Evolutionary conservation across 2,797 vertebrate genomes (phyloP).

Genomic region (Limosa lapponica): DNA sequence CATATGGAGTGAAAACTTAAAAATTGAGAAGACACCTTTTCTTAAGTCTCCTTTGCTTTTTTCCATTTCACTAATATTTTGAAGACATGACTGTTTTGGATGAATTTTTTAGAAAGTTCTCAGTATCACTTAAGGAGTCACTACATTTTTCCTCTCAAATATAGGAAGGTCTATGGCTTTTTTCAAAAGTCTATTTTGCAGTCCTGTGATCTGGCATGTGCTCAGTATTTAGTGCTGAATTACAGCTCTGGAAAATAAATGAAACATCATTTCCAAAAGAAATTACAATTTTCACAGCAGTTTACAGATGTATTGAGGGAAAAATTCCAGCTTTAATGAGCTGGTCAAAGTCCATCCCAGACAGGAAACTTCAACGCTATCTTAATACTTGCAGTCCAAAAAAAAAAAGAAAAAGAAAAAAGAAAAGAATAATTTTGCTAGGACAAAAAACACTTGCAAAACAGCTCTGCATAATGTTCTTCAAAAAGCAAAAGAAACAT

Average conservation of each 20-base stretch:
- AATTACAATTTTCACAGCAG: neutral
- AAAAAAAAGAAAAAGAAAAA: neutral
- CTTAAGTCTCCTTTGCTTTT: neutral
- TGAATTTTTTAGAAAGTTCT: neutral
- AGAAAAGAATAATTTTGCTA: neutral
- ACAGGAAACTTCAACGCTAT: neutral
- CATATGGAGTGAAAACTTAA: neutral
- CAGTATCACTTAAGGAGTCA: neutral
- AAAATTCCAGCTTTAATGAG: neutral
- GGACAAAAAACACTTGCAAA: neutral
- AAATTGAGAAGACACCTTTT: neutral
- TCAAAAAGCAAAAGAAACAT: neutral
- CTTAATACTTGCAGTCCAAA: neutral
- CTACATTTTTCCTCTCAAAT: neutral
- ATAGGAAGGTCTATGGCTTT: neutral
- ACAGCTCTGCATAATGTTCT: neutral
- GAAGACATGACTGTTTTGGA: neutral
- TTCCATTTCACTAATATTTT: neutral
- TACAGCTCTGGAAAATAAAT: constrained; percentile 6
- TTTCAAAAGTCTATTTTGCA: neutral
- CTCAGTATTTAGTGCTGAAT: neutral
- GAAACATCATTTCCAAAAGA: neutral
- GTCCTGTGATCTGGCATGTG: neutral
- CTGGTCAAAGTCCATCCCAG: neutral
- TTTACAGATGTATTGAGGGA: neutral